A percentile compares a stretch with the other conserved stretches of the same genome.
Evolutionary conservation across 2,888 invertebrate genomes (phyloP).

Genomic region (Cheiracanthium punctorium): DNA sequence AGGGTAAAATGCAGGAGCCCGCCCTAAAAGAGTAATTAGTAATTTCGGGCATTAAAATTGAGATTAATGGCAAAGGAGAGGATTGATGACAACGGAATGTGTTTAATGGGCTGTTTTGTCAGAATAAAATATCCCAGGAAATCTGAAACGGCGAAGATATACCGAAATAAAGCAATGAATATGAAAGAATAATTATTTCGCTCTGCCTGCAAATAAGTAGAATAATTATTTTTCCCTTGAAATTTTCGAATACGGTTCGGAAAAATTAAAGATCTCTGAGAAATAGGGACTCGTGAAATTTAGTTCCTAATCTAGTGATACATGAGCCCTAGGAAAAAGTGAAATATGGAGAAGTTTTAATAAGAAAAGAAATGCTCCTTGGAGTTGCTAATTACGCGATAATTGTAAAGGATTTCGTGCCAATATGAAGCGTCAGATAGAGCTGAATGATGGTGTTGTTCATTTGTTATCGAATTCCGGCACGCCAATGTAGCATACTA

Average conservation of each 20-base stretch:
- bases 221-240: constrained; percentile 40
- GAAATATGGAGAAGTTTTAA: background rate
- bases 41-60: constrained; percentile 68
- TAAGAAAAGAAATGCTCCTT: background rate
- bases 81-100: constrained; percentile 69
- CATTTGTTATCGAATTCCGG: too few relatives aligned
- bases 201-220: constrained; percentile 22
- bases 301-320: background rate
- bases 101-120: constrained; percentile 67
- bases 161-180: constrained; percentile 66
- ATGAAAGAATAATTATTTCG: constrained; percentile 66
- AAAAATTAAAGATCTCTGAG: background rate
- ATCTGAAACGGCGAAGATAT: constrained; percentile 66
- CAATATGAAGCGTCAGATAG: background rate
- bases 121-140: constrained; percentile 67
- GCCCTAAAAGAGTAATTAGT: constrained; percentile 60
- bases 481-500: too few relatives aligned
- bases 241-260: constrained; percentile 12
- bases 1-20: constrained; percentile 41
- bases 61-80: constrained; percentile 51
- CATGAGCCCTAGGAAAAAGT: background rate
- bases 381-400: background rate
- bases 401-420: background rate
- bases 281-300: background rate
- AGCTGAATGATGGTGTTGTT: too few relatives aligned